Base-by-base conservation (phyloP, 2,113 vertebrate genomes). In the Epinephelus cyanopodus region DNA sequence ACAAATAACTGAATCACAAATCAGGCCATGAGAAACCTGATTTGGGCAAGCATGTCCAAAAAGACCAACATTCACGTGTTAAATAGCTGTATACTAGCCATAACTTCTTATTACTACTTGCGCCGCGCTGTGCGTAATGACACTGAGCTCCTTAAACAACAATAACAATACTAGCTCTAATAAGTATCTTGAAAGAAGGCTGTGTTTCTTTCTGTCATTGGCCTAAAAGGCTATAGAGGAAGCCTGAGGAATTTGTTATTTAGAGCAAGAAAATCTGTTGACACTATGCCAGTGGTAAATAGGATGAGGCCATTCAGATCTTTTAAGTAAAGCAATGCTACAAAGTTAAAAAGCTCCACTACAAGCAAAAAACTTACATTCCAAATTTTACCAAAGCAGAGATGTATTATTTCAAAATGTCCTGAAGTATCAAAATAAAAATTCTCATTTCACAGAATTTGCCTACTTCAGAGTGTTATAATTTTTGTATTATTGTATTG, bases 1-100 rank as follows among this genome's bases (percentile, higher is more conserved):
- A 71, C 54, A 86, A 86, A 45, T 21, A 57, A n/a, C 56, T 17
- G n/a, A 67, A 81, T 64, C 23, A n/a, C 66, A 18, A 12, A 61
- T 15, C 29, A 1, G 7, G 6, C 10, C 21, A 50, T 23, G 9
- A 13, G 21, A 67, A 69, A 39, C 39, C 9, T 19, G 65, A 27
- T 73, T 69, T 56, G 18, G 48, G 17, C 33, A 27, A 65, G 21
- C 6, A 7, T 9, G 39, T 76, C 0, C 4, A 6, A 7, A 67
- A 29, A 42, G 5, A 11, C 5, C 15, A 3, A 33, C 5, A 5
- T 11, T 9, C 9, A 39, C 6, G 5, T 50, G 23, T 29, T 19
- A 23, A 50, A 74, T 3, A 42, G 37, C 23, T 8, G 15, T 4
- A 56, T 21, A 17, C 29, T 29, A 1, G 4, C 42, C 42, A 10